Percentiles rank a stretch among this genome's conserved stretches.
Conservation (phyloP, 1,140 invertebrate species). For the Drosophila equinoxialis region DNA sequence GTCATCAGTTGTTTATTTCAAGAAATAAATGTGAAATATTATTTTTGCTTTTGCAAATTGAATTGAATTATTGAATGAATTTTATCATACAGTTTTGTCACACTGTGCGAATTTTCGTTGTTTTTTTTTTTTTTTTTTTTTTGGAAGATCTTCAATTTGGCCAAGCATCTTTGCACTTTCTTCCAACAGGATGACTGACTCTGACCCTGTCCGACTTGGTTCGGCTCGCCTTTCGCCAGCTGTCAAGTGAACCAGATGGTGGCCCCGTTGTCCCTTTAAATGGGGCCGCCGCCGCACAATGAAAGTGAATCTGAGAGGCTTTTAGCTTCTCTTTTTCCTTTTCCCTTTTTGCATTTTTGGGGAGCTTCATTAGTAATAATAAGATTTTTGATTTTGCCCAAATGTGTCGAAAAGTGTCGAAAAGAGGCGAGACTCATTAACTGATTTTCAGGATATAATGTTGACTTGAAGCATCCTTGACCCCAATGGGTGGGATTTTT, state of each 20-base stretch:
- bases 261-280: conserved; percentile 53
- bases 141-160: background rate
- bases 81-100: background rate
- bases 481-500: conserved; percentile 51
- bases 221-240: conserved; percentile 63
- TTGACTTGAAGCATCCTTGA: conserved; percentile 59
- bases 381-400: conserved; percentile 51
- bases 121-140: background rate
- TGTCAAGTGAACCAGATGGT: conserved; percentile 61
- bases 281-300: conserved; percentile 50
- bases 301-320: conserved; percentile 69
- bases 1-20: too few relatives aligned
- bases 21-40: too few relatives aligned
- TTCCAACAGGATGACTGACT: conserved; percentile 26
- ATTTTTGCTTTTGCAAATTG: too few relatives aligned
- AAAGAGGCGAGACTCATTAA: conserved; percentile 60
- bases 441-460: conserved; percentile 47
- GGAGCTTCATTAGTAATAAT: conserved; percentile 73
- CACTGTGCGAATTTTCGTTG: background rate
- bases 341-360: conserved; percentile 19
- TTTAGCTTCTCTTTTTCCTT: conserved; percentile 2
- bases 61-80: too few relatives aligned
- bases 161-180: conserved; percentile 30
- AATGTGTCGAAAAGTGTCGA: conserved; percentile 18
- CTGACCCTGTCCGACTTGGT: conserved; percentile 1